Evolutionary conservation across 2,113 vertebrate genomes (phyloP).

Genomic region (Tympanuchus pallidicinctus): DNA sequence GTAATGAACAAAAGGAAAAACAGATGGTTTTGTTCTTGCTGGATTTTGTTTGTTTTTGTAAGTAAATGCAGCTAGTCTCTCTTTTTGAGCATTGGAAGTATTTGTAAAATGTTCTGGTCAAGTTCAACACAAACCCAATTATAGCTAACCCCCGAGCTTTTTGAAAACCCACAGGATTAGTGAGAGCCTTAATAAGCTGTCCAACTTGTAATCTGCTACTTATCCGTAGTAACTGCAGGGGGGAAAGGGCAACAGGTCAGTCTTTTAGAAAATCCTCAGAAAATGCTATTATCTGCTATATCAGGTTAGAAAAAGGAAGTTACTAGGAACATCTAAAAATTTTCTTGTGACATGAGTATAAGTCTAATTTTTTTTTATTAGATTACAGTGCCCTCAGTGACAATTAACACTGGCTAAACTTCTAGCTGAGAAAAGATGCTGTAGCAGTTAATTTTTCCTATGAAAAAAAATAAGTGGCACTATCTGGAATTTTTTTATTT

Average conservation of each 20-base stretch:
- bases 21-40: neutral
- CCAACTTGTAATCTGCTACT: neutral
- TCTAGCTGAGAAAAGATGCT: neutral
- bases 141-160: conserved; percentile 7
- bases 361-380: neutral
- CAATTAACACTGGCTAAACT: neutral
- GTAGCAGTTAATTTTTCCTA: neutral
- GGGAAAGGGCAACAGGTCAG: neutral
- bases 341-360: neutral
- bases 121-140: conserved; percentile 33
- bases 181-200: neutral
- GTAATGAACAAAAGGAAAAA: neutral
- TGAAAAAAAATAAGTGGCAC: neutral
- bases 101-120: neutral
- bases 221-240: neutral
- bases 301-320: neutral
- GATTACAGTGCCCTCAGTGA: neutral
- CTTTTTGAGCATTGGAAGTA: neutral
- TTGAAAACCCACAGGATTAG: conserved; percentile 20
- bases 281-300: neutral
- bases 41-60: neutral
- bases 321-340: neutral
- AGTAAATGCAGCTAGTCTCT: neutral
- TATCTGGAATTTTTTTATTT: neutral
- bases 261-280: neutral